A percentile compares a stretch with the other conserved stretches of the same genome.
phyloP scores from a whole-genome alignment of 1,140 invertebrate species.

The Proctacanthus coquilletti region DNA sequence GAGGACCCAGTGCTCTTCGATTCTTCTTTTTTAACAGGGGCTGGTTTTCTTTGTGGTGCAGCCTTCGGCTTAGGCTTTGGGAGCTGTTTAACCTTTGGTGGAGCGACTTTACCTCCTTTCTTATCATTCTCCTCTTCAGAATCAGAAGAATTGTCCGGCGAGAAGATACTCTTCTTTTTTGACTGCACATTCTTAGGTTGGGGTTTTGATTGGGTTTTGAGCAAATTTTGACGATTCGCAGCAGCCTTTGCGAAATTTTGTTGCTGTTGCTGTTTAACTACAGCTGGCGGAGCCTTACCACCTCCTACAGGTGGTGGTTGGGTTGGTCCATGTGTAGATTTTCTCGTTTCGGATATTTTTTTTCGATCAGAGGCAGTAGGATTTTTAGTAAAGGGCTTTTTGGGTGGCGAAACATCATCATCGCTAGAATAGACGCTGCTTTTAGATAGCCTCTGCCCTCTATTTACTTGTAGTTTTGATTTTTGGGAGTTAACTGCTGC shows the following conservation, averaged over 20 bases:
- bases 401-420: slow-evolving; percentile 24
- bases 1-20: slow-evolving; percentile 3
- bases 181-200: slow-evolving; percentile 25
- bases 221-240: slow-evolving; percentile 10
- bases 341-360: slow-evolving; percentile 28
- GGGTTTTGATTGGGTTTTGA: slow-evolving; percentile 26
- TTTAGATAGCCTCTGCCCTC: slow-evolving; percentile 7
- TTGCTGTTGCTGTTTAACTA: slow-evolving; percentile 18
- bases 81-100: slow-evolving; percentile 19
- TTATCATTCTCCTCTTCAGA: slow-evolving; percentile 22
- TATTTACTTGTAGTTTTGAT: background rate
- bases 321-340: slow-evolving; percentile 16
- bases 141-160: slow-evolving; percentile 64
- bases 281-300: slow-evolving; percentile 18
- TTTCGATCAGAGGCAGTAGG: slow-evolving; percentile 9
- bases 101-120: slow-evolving; percentile 8
- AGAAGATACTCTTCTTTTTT: slow-evolving; percentile 70
- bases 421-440: slow-evolving; percentile 17
- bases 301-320: slow-evolving; percentile 24
- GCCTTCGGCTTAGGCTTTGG: slow-evolving; percentile 17
- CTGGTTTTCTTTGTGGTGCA: slow-evolving; percentile 30
- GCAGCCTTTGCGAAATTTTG: slow-evolving; percentile 10
- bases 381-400: no score
- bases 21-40: slow-evolving; percentile 7
- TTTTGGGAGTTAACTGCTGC: slow-evolving; percentile 2